phyloP scores from a whole-genome alignment of 2,797 vertebrate genomes.

The Hoplostethus atlanticus region DNA sequence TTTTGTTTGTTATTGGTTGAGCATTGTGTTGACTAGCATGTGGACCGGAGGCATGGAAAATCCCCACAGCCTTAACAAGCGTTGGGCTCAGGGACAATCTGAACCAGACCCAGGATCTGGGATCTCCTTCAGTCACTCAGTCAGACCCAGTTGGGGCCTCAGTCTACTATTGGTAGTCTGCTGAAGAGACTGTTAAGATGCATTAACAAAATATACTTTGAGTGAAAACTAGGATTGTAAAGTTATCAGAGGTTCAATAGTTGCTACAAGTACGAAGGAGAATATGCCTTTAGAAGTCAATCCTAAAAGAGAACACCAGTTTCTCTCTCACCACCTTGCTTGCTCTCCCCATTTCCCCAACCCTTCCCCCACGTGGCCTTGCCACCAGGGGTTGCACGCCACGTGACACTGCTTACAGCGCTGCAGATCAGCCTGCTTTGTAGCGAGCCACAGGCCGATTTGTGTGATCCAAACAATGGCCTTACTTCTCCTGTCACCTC shows the following conservation, averaged over 20 bases:
- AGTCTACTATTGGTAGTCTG: conserved; percentile 1
- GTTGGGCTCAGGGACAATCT: conserved; percentile 38
- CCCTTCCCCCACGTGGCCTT: conserved; percentile 39
- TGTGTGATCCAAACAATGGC: conserved; percentile 80
- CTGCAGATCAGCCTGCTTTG: conserved; percentile 66
- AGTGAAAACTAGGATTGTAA: conserved; percentile 2
- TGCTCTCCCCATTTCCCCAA: neutral
- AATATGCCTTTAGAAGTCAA: conserved; percentile 18
- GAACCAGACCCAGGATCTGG: conserved; percentile 50
- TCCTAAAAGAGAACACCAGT: neutral
- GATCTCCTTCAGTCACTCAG: conserved; percentile 23
- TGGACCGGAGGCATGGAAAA: conserved; percentile 52
- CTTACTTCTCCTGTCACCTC: conserved; percentile 58
- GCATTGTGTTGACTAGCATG: conserved; percentile 51
- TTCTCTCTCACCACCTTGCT: conserved; percentile 15
- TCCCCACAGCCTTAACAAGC: conserved; percentile 57
- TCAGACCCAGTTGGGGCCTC: conserved; percentile 31
- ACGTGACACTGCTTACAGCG: conserved; percentile 72
- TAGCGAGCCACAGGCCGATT: conserved; percentile 69
- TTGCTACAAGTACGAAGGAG: neutral
- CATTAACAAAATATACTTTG: conserved; percentile 22
- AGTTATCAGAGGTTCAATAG: neutral
- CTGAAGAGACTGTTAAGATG: conserved; percentile 38
- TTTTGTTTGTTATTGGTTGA: conserved; percentile 57
- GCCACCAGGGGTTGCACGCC: conserved; percentile 52